Evolutionary conservation across 2,113 vertebrate genomes (phyloP), one percentile per base, ranked within the genome.

Genomic region (Sorex araneus): DNA sequence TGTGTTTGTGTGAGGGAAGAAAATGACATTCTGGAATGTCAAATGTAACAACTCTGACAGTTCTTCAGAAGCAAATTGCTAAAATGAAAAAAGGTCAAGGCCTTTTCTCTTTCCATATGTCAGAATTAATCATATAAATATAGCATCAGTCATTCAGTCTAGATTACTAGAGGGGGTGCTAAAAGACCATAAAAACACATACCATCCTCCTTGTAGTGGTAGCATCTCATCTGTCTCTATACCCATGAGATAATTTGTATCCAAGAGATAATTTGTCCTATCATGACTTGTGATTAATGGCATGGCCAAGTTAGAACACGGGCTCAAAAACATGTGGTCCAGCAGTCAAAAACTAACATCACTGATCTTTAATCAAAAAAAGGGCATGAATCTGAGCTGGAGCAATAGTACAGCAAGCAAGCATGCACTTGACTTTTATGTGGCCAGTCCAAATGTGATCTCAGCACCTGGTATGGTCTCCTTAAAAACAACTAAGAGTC

Each of bases 1-100:
- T 88, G n/a, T 32, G 16, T 78, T 84, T 60, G 64, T 36, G 2
- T 23, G 27, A 85, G 18, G 23, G 28, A 64, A 75, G 19, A 71
- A 90, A 89, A 50, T 45, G 63, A 71, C 67, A 93, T 2, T 16
- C 27, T 21, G 2, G 66, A 85, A 85, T 76, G 67, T 77, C n/a
- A 30, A 80, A 63, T 73, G 12, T 63, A 76, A 79, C 79, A 40
- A 79, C 43, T 78, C 9, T 86, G 54, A 73, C 25, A 57, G 1
- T 76, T 69, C 71, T 93, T 93, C 60, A 86, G 71, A 85, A 93
- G 64, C 30, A 71, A 82, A 87, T 40, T 73, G 34, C 32, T 77
- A 30, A 84, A 94, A 87, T 23, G 36, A 89, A 66, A 93, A 63
- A 89, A 82, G 1, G 19, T 69, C 57, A 50, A 71, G 18, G 18